Conservation (phyloP, 2,888 invertebrate genomes). For the Alloplasta piceator region DNA sequence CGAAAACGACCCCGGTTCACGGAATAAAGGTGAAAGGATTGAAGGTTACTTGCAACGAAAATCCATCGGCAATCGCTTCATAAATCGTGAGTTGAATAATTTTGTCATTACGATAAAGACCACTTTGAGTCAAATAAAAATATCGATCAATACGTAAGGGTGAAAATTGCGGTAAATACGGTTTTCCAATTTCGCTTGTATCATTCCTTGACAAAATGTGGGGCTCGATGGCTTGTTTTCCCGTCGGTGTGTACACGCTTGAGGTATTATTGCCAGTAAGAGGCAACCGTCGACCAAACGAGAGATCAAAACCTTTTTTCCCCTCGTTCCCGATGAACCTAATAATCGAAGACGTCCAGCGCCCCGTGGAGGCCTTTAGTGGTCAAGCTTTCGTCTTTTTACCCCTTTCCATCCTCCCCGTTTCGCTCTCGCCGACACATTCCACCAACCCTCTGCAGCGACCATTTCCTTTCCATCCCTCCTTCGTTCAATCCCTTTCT, state of each 20-base stretch:
- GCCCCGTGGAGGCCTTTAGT: slow-evolving; percentile 23
- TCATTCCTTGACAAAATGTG: background rate
- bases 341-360: slow-evolving; percentile 64
- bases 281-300: slow-evolving; percentile 1
- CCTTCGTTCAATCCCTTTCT: background rate
- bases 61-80: too few species aligned
- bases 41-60: too few species aligned
- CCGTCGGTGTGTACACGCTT: background rate
- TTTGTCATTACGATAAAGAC: too few species aligned
- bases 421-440: background rate
- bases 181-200: too few species aligned
- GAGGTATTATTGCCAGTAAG: background rate
- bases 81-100: too few species aligned
- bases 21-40: too few species aligned
- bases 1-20: too few species aligned
- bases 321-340: slow-evolving; percentile 45
- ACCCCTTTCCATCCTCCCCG: slow-evolving; percentile 19
- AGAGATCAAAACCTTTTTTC: slow-evolving; percentile 5
- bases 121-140: too few species aligned
- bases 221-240: background rate
- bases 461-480: slow-evolving; percentile 26
- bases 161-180: too few species aligned
- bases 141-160: too few species aligned
- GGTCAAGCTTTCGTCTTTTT: slow-evolving; percentile 44
- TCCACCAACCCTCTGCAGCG: background rate